Base-by-base conservation (phyloP, 2,888 invertebrate species). In the Calameuta filiformis region DNA sequence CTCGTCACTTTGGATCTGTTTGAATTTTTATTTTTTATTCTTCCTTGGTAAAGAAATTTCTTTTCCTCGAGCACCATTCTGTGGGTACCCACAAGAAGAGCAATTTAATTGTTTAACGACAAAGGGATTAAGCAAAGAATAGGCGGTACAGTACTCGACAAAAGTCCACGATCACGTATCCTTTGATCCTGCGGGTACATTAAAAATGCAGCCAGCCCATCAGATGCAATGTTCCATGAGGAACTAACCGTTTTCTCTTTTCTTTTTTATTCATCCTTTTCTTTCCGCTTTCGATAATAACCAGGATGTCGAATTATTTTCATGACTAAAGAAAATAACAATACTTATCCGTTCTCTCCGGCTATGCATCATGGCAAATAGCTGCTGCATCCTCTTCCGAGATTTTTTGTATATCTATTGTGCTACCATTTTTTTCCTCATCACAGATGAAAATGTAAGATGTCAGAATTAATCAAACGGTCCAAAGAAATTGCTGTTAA, bases 81-180 rank as follows among this genome's bases (percentile, higher is more conserved):
- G 56, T 56, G 56, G 56, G 23, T 56, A 56, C 56, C 56, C 23
- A 56, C 9, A 33, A 71, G 71, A 31, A 3, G 34, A 71, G 15
- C 71, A 31, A 34, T 31, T 71, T 33, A 31, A 34, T 71, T 34
- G 31, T 71, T 71, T 71, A 71, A 71, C 71, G 71, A 71, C 71
- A 71, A 71, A 71, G 31, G 71, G 33, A 33, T 33, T 33, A 71
- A 30, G 12, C 34, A 12, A 34, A 71, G 33, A 34, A 71, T 71
- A 31, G 23, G 56, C 56, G 9, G 34, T 71, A 71, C 71, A 71
- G 33, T 71, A n/a, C 71, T 71, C 9, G 71, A 71, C 71, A 71
- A 71, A 30, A 34, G 71, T 71, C n/a, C 71, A 23, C 31, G 12
- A 31, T 34, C 33, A 23, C 31, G 15, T n/a, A 71, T 15, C 71